A percentile compares a stretch with the other conserved stretches of the same genome.
Evolutionary conservation across 2,113 vertebrate genomes (phyloP).

Genomic region (Xyliphius kryptos): DNA sequence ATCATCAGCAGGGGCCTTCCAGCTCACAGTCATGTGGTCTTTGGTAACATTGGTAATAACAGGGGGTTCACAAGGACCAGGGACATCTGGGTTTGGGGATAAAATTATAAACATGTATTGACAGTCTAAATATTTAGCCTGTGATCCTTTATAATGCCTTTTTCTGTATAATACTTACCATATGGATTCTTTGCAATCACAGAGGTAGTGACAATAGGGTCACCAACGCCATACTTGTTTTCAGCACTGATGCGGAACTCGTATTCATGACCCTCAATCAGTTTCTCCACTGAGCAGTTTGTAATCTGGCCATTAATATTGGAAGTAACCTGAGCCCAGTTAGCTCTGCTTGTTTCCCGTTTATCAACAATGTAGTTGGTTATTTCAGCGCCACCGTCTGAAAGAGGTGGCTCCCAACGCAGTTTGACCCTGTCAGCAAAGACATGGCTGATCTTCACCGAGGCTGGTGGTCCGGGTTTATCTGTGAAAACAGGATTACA

Average conservation of each 20-base stretch:
- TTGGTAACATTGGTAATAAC: slow-evolving; percentile 91
- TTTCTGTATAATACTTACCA: slow-evolving; percentile 57
- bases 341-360: slow-evolving; percentile 93
- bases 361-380: slow-evolving; percentile 97
- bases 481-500: slow-evolving; percentile 73
- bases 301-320: slow-evolving; percentile 79
- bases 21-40: slow-evolving; percentile 96
- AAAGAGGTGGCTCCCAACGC: slow-evolving; percentile 87
- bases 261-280: slow-evolving; percentile 97
- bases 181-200: slow-evolving; percentile 92
- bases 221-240: slow-evolving; percentile 94
- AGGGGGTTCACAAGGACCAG: slow-evolving; percentile 88
- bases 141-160: not conserved
- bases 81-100: slow-evolving; percentile 73
- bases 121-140: not conserved
- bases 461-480: slow-evolving; percentile 93
- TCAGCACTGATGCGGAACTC: slow-evolving; percentile 95
- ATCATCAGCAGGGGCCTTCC: slow-evolving; percentile 90
- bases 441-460: slow-evolving; percentile 82
- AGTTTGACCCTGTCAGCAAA: slow-evolving; percentile 86
- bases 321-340: slow-evolving; percentile 91
- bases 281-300: slow-evolving; percentile 86
- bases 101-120: not conserved
- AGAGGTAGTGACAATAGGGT: slow-evolving; percentile 75
- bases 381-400: slow-evolving; percentile 96